Conservation (phyloP, 2,888 invertebrate species). For the Tetheella fluctuosa region DNA sequence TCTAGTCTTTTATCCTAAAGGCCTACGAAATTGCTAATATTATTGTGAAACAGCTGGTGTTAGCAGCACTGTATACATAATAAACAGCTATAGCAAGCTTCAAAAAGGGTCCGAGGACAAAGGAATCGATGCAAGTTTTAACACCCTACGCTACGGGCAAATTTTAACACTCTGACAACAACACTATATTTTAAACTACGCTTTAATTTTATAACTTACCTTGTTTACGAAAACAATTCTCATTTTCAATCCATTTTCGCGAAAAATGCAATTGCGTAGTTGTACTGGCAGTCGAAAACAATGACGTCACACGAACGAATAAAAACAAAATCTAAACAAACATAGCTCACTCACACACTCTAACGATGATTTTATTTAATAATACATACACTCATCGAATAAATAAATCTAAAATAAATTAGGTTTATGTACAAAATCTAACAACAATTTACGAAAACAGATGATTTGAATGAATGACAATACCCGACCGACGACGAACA, state of each 20-base stretch:
- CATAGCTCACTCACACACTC: constrained; percentile 60
- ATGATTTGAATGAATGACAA: constrained; percentile 73
- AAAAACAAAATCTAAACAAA: constrained; percentile 64
- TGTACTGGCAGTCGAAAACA: constrained; percentile 81
- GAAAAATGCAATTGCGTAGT: constrained; percentile 86
- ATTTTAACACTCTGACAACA: constrained; percentile 22
- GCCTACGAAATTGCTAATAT: constrained; percentile 39
- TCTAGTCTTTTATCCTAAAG: constrained; percentile 24
- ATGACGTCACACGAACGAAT: constrained; percentile 83
- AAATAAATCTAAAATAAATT: constrained; percentile 68
- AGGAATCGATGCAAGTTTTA: constrained; percentile 74
- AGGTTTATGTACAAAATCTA: constrained; percentile 71
- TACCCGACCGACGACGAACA: constrained; percentile 48
- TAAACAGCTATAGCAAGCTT: constrained; percentile 21
- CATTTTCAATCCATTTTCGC: constrained; percentile 81
- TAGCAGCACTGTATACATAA: constrained; percentile 17
- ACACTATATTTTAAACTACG: constrained; percentile 38
- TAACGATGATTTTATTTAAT: constrained; percentile 46
- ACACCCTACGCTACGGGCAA: constrained; percentile 39
- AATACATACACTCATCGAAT: constrained; percentile 54
- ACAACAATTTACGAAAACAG: constrained; percentile 64
- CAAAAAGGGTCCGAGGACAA: constrained; percentile 73
- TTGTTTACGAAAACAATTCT: constrained; percentile 68
- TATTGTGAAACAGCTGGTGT: constrained; percentile 64
- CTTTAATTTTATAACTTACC: constrained; percentile 58